These are phyloP conservation scores for Alces alces DNA, from an alignment of 2,113 vertebrate genomes.

Conservation along the genomic window DNA sequence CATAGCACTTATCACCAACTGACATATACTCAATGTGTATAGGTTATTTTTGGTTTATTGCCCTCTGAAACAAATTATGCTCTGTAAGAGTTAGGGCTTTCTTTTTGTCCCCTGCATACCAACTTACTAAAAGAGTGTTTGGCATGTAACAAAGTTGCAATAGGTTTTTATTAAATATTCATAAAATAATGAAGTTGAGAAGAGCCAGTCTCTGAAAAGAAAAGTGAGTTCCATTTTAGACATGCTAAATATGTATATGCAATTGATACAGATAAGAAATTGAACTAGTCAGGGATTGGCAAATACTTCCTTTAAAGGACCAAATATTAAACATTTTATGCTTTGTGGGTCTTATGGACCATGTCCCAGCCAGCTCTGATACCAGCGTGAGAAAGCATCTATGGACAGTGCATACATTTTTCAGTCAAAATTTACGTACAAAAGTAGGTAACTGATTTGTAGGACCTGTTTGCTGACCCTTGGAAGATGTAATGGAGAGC, in stretches of 20 bases:
- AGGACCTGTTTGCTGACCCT: not conserved
- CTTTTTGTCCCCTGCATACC: not conserved
- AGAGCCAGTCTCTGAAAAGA: not conserved
- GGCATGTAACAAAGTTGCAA: not conserved
- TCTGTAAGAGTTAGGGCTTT: not conserved
- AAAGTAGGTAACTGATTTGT: not conserved
- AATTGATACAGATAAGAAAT: not conserved
- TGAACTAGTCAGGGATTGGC: not conserved
- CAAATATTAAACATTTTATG: not conserved
- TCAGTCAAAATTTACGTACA: not conserved
- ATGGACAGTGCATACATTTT: not conserved
- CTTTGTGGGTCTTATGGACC: not conserved
- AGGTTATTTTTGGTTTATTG: not conserved
- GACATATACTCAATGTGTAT: not conserved
- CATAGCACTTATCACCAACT: not conserved
- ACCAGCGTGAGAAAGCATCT: not conserved
- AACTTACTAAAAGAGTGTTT: not conserved
- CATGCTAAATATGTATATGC: not conserved
- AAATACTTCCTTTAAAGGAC: not conserved
- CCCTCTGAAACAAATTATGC: not conserved
- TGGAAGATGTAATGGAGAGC: not conserved
- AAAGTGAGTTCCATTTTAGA: not conserved
- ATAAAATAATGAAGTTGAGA: not conserved
- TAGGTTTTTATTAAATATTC: not conserved
- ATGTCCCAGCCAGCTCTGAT: not conserved